Evolutionary conservation across 2,797 vertebrate species (phyloP), one percentile per base, ranked within the genome.

Genomic region (Channa striata): DNA sequence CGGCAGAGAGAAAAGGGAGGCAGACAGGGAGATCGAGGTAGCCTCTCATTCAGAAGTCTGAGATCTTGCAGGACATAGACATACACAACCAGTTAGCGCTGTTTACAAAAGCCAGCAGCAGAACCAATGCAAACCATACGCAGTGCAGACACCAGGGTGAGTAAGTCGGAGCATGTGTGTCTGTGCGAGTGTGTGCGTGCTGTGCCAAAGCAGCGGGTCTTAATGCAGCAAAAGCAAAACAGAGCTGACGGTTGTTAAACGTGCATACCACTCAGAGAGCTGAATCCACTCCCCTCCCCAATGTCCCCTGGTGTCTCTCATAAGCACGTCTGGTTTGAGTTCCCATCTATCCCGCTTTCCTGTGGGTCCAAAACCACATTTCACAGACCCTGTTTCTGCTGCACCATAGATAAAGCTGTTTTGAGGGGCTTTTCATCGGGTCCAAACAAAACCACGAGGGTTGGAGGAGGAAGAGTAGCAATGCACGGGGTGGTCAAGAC

Each of bases 51-150:
- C 77, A 78, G 73, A 47, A 76, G 83, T 88, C 80, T 81, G 78
- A 79, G 74, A 77, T 77, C 47, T 82, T 1, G 48, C 72, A 71
- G 81, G 62, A 67, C 72, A 80, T 51, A 79, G 79, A 91, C 90
- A 86, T 83, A 85, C 78, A 87, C 82, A 87, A 79, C 69, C 85
- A 82, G 87, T 90, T 89, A 90, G 83, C 1, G 61, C 34, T 89
- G 87, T 90, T 91, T 90, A 92, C 88, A 89, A 84, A 91, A 90
- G 76, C 78, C 84, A 83, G 85, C 87, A 90, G 87, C 87, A 90
- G 84, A 92, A 90, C 90, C 87, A 89, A 88, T 90, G 84, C 67
- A 65, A 92, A 92, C 87, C 90, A 93, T 89, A 89, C 84, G 75
- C 56, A 20, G 52, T 1, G 56, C 47, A 10, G 78, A 87, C 82